phyloP scores from a whole-genome alignment of 2,797 vertebrate species.

The Chiloscyllium punctatum region DNA sequence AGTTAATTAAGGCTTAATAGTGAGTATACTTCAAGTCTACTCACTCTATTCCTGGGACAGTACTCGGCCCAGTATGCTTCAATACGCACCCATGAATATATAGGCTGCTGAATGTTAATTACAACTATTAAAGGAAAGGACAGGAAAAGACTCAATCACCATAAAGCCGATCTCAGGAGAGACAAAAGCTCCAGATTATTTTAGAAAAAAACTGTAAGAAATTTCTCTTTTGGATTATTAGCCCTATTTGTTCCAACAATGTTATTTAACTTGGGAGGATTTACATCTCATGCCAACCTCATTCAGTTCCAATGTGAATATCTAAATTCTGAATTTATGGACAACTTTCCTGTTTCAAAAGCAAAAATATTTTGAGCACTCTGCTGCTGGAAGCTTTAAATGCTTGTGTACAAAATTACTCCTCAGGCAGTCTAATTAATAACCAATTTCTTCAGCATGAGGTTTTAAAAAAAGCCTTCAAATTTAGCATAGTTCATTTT shows the following conservation, averaged over 20 bases:
- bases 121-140: background rate
- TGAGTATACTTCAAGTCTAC: background rate
- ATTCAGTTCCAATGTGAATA: background rate
- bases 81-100: background rate
- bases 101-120: background rate
- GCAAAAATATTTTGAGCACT: background rate
- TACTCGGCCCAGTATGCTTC: background rate
- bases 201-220: background rate
- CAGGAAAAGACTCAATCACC: background rate
- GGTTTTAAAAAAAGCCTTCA: background rate
- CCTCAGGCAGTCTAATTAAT: slow-evolving; percentile 27
- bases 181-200: background rate
- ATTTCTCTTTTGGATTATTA: background rate
- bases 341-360: background rate
- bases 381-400: background rate
- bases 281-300: background rate
- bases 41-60: background rate
- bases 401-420: background rate
- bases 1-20: background rate
- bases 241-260: background rate
- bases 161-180: background rate
- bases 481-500: slow-evolving; percentile 37
- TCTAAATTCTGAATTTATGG: background rate
- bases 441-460: slow-evolving; percentile 30
- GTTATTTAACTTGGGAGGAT: background rate